Base-by-base conservation (phyloP, 2,113 vertebrate genomes). In the Platycercus adscitus region DNA sequence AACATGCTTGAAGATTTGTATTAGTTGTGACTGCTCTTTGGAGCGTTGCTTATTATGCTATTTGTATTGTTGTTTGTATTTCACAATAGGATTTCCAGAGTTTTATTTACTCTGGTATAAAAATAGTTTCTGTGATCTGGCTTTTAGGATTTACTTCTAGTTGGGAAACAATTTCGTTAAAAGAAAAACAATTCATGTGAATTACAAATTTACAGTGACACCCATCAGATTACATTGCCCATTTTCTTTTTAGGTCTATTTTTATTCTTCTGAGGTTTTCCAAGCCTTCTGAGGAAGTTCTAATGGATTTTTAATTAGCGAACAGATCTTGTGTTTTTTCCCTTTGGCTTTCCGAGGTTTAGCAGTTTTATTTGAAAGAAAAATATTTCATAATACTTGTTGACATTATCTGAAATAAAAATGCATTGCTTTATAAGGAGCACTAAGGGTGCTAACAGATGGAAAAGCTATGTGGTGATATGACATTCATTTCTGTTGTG, bases 341-440 rank as follows among this genome's bases (percentile, higher is more conserved):
- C 82, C 55, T 83, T 92, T 49, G 70, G 80, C 86, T 94, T 88
- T 73, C 52, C 44, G 77, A 81, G 71, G 26, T 68, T 95, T 93
- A 88, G 73, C 35, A 76, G 69, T 94, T 95, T 61, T 90, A 86
- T 37, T 37, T 79, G 83, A 89, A 91, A 88, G 64, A 96, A 81
- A 95, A 96, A 91, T 93, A 96, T 88, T 95, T 96, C 95, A 53
- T 92, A 88, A 86, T 92, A 86, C 91, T 95, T 94, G 86, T 88
- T 96, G 93, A 93, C 95, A 91, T 92, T 95, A 96, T 95, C 93
- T 95, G 76, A 92, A 95, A 89, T 93, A 93, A 86, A 96, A 96
- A 69, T 89, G 73, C 29, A 50, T 92, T 93, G 91, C 89, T 97
- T 88, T 84, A 39, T 85, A 84, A 85, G 86, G 88, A 95, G 88